Percentiles rank a stretch among this genome's conserved stretches.
phyloP scores from a whole-genome alignment of 2,113 vertebrate species.

The Plestiodon gilberti region DNA sequence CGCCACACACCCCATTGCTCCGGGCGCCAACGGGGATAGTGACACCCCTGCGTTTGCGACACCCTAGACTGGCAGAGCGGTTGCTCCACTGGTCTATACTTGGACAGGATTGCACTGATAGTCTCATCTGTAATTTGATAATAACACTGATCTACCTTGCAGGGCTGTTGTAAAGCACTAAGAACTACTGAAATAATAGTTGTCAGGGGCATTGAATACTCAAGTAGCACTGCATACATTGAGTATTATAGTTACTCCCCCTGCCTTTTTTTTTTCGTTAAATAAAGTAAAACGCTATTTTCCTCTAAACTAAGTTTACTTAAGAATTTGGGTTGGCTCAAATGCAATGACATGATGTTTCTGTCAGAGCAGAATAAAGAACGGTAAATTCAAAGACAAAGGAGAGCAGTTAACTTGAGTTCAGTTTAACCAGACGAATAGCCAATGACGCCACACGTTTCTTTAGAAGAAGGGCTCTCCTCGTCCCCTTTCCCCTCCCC shows the following conservation, averaged over 20 bases:
- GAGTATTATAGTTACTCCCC: neutral
- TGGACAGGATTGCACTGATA: neutral
- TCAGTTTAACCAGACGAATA: constrained; percentile 66
- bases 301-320: neutral
- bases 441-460: constrained; percentile 53
- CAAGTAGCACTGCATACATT: neutral
- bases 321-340: neutral
- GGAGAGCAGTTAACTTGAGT: constrained; percentile 63
- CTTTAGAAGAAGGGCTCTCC: constrained; percentile 51
- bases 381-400: constrained; percentile 65
- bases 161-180: neutral
- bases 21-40: too few relatives aligned
- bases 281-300: neutral
- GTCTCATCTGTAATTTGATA: neutral
- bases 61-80: too few relatives aligned
- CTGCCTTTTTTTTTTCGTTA: neutral
- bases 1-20: too few relatives aligned
- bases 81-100: neutral
- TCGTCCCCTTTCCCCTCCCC: constrained; percentile 41
- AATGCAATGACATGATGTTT: neutral
- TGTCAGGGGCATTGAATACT: neutral
- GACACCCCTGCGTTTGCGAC: too few relatives aligned
- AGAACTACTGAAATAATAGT: neutral
- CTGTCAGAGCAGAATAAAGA: constrained; percentile 1
- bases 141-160: neutral